Percentiles rank a stretch among this genome's conserved stretches.
phyloP scores from a whole-genome alignment of 1,140 invertebrate genomes.

The Phymastichus coffea region DNA sequence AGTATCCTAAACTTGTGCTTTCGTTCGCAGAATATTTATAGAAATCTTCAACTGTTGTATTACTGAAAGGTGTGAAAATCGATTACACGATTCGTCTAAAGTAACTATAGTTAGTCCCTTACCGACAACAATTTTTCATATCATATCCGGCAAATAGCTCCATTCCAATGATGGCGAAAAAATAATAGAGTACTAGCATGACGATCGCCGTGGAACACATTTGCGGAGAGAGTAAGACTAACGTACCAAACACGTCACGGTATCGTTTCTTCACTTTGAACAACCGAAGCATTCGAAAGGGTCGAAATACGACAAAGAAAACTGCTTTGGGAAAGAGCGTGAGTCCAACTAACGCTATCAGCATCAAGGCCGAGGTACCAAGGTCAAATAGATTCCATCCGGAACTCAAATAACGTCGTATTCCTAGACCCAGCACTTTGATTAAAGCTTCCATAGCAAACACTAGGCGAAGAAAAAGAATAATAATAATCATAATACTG shows the following conservation, averaged over 20 bases:
- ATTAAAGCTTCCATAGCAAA: constrained; percentile 74
- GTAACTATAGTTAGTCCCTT: constrained; percentile 38
- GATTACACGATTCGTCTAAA: too few species aligned
- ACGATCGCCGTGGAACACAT: constrained; percentile 78
- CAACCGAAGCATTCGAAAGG: constrained; percentile 66
- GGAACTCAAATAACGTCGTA: constrained; percentile 71
- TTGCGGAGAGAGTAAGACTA: constrained; percentile 78
- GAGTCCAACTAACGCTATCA: constrained; percentile 68
- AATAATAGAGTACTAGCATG: constrained; percentile 86
- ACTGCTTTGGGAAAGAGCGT: constrained; percentile 67
- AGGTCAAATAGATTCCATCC: constrained; percentile 90
- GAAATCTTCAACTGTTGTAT: constrained; percentile 82
- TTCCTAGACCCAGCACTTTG: constrained; percentile 74
- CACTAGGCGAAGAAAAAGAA: constrained; percentile 60
- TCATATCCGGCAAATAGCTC: constrained; percentile 79
- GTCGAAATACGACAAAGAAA: constrained; percentile 74
- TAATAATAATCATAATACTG: neutral
- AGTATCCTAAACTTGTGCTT: constrained; percentile 72
- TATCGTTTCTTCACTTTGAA: constrained; percentile 86
- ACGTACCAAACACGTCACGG: constrained; percentile 84
- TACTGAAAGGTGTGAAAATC: too few species aligned
- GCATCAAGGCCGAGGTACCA: constrained; percentile 67
- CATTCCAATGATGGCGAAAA: constrained; percentile 91
- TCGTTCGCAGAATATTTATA: constrained; percentile 72
- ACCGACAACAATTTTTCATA: constrained; percentile 84